A percentile compares a stretch with the other conserved stretches of the same genome.
phyloP scores from a whole-genome alignment of 2,797 vertebrate genomes.

The Parambassis ranga region DNA sequence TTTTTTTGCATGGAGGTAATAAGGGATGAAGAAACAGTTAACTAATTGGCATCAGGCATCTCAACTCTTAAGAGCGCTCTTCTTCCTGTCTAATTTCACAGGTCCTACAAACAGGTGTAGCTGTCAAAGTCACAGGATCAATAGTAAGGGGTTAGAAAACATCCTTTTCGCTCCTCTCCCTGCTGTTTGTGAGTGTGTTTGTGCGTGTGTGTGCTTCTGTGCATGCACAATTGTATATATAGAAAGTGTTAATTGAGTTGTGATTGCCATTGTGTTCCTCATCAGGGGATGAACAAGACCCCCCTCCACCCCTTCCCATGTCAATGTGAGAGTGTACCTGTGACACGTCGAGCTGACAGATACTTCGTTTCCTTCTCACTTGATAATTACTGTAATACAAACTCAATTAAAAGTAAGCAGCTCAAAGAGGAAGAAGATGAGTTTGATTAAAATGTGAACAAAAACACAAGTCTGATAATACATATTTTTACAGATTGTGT shows the following conservation, averaged over 20 bases:
- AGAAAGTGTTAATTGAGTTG: conserved; percentile 83
- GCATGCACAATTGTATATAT: conserved; percentile 73
- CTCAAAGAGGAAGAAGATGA: conserved; percentile 43
- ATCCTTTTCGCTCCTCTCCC: conserved; percentile 35
- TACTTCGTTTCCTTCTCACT: conserved; percentile 70
- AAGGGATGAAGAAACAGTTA: conserved; percentile 38
- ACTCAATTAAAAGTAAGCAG: conserved; percentile 76
- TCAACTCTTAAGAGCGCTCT: conserved; percentile 19
- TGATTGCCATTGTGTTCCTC: conserved; percentile 75
- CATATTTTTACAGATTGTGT: conserved; percentile 49
- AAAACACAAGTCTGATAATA: conserved; percentile 45
- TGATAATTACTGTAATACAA: conserved; percentile 78
- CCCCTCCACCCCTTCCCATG: conserved; percentile 57
- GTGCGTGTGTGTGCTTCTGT: conserved; percentile 7
- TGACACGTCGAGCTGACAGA: conserved; percentile 71
- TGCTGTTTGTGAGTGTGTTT: conserved; percentile 37
- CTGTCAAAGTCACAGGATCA: conserved; percentile 69
- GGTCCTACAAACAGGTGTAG: conserved; percentile 67
- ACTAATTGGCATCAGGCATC: conserved; percentile 58
- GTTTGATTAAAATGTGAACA: conserved; percentile 67
- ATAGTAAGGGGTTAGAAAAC: conserved; percentile 51
- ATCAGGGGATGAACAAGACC: conserved; percentile 57
- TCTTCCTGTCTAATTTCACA: conserved; percentile 65
- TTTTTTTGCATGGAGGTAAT: conserved; percentile 3
- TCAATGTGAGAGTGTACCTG: conserved; percentile 74